A percentile compares a stretch with the other conserved stretches of the same genome.
Evolutionary conservation across 2,797 vertebrate species (phyloP).

Genomic region (Takifugu rubripes): DNA sequence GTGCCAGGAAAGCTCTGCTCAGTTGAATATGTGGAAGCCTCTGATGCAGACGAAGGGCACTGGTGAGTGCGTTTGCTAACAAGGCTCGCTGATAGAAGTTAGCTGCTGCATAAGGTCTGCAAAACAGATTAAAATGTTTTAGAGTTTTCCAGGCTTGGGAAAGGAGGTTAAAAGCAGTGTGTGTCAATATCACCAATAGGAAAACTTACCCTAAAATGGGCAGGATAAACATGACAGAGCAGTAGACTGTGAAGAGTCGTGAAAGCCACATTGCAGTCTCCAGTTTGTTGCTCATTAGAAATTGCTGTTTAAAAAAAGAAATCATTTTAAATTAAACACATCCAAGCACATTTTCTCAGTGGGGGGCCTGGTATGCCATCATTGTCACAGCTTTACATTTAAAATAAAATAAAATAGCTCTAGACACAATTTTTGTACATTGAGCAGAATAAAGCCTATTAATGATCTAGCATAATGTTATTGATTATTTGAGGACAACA

Average conservation of each 20-base stretch:
- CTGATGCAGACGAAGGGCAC: conserved; percentile 93
- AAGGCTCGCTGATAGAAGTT: conserved; percentile 98
- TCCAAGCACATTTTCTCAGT: too few relatives aligned
- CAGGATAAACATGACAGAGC: conserved; percentile 95
- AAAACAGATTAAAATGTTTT: conserved; percentile 11
- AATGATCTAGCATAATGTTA: neutral
- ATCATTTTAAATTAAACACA: too few relatives aligned
- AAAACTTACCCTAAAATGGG: conserved; percentile 91
- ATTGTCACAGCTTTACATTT: too few relatives aligned
- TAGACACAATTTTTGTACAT: neutral
- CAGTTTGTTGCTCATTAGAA: conserved; percentile 92
- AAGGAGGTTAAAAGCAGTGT: neutral
- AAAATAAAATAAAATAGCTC: too few relatives aligned
- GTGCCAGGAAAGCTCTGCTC: conserved; percentile 90
- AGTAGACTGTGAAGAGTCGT: conserved; percentile 95
- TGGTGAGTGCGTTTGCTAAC: conserved; percentile 97
- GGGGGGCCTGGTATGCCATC: too few relatives aligned
- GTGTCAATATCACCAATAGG: neutral
- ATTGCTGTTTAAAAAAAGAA: conserved; percentile 80
- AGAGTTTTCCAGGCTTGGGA: neutral
- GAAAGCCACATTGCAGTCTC: conserved; percentile 99
- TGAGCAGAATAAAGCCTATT: neutral
- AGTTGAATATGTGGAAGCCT: conserved; percentile 94
- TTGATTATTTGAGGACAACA: neutral
- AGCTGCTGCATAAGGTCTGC: conserved; percentile 90